Conservation (phyloP, 2,113 vertebrate species). For the Australoheros scitulus region DNA sequence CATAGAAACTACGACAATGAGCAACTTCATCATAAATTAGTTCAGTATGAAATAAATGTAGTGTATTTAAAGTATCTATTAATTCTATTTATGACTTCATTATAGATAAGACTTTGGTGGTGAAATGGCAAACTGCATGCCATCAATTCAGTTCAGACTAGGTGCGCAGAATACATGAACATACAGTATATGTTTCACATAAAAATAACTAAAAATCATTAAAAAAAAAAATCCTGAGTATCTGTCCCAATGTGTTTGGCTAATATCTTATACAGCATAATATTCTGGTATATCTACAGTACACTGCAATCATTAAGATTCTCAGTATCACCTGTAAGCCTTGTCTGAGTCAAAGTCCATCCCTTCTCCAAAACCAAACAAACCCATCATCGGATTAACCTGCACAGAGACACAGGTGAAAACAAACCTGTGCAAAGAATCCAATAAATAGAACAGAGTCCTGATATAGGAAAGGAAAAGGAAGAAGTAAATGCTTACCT, state of each 20-base stretch:
- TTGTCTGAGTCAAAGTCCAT: conserved; percentile 95
- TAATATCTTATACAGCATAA: background rate
- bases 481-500: conserved; percentile 74
- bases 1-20: background rate
- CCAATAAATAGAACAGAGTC: background rate
- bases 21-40: background rate
- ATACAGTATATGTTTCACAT: background rate
- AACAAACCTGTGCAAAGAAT: background rate
- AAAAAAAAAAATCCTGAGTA: background rate
- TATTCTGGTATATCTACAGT: too few relatives aligned
- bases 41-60: background rate
- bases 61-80: background rate
- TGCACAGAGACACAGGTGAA: conserved; percentile 51
- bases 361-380: conserved; percentile 86
- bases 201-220: background rate
- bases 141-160: background rate
- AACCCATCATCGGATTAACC: conserved; percentile 84
- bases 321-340: conserved; percentile 87
- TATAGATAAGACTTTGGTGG: background rate
- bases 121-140: background rate
- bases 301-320: background rate
- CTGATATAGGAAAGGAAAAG: background rate
- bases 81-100: background rate
- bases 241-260: background rate
- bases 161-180: background rate